Evolutionary conservation across 2,888 invertebrate species (phyloP), one percentile per base, ranked within the genome.

Genomic region (Liodrosophila aerea): DNA sequence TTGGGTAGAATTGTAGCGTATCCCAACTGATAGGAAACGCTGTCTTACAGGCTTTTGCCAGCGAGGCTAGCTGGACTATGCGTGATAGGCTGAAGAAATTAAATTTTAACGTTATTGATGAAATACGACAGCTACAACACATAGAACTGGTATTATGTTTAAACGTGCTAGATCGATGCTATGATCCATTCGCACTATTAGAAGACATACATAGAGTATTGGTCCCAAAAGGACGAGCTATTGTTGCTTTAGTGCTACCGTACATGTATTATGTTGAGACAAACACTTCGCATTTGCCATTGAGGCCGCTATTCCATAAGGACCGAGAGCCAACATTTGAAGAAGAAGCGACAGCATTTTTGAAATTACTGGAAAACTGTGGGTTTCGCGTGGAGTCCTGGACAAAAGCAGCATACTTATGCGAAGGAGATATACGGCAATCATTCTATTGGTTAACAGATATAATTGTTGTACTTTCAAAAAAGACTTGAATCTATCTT

Each of bases 81-180:
- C 92, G 94, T 68, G 94, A 93, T 86, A 92, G 96, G 22, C 92
- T 99, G 29, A 91, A 92, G 49, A 92, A 92, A 67, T 94, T 94
- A 64, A 85, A 86, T 49, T 89, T 87, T 44, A 87, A 85, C 50
- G 89, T 90, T 5, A 73, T 90, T 40, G 86, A 88, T 16, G 86
- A 88, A 61, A 86, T 90, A n/a, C 73, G 71, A 36, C 86, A 88
- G 22, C 56, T 90, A 4, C 76, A 84, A 39, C 87, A 89, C 62
- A 77, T 90, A 1, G 88, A 89, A 31, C 70, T 90, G 46, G 85
- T 90, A 50, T 85, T 89, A 7, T 98, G 98, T 90, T 91, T 99
- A 66, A 99, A 99, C 90, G 93, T 99, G 29, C 91, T 99, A 71
- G 99, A 99, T 90, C 94, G 99, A 51, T 98, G 98, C 91, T 95